phyloP scores from a whole-genome alignment of 2,113 vertebrate species.

The Polypterus senegalus region DNA sequence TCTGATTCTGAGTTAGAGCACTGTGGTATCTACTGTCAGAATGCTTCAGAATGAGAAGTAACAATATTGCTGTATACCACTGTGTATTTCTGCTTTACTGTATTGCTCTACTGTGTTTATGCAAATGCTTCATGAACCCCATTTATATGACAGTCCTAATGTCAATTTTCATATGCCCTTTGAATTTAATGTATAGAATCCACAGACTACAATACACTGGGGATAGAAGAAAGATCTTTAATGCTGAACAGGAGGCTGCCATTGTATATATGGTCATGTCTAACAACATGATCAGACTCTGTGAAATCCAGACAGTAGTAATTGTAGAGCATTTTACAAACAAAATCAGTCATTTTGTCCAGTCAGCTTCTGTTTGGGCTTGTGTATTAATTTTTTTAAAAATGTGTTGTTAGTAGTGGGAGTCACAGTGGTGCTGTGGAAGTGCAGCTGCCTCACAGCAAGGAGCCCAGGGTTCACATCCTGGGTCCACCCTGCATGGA shows the following conservation, averaged over 20 bases:
- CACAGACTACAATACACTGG: slow-evolving; percentile 13
- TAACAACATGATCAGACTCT: slow-evolving; percentile 4
- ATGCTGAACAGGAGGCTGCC: slow-evolving; percentile 5
- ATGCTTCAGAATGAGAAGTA: slow-evolving; percentile 10
- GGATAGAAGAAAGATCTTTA: slow-evolving; percentile 10
- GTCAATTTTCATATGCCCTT: slow-evolving; percentile 10
- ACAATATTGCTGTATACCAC: slow-evolving; percentile 9
- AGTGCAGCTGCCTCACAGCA: too few relatives aligned
- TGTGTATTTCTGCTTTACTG: slow-evolving; percentile 7
- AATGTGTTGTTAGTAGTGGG: too few relatives aligned
- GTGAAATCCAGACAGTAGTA: slow-evolving; percentile 6
- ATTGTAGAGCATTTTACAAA: neutral
- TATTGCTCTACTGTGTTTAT: neutral
- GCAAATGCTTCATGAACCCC: slow-evolving; percentile 4
- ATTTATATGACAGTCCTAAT: slow-evolving; percentile 9
- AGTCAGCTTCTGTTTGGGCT: too few relatives aligned
- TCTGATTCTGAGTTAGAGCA: slow-evolving; percentile 10
- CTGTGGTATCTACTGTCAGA: slow-evolving; percentile 12
- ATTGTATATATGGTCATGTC: slow-evolving; percentile 9
- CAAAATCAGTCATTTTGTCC: too few relatives aligned
- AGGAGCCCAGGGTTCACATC: too few relatives aligned
- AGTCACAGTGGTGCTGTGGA: too few relatives aligned
- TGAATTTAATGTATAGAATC: slow-evolving; percentile 15
- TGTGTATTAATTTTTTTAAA: too few relatives aligned
- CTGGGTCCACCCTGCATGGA: too few relatives aligned